Evolutionary conservation across 1,140 invertebrate species (phyloP), one percentile per base, ranked within the genome.

Genomic region (Chlorops oryzae): DNA sequence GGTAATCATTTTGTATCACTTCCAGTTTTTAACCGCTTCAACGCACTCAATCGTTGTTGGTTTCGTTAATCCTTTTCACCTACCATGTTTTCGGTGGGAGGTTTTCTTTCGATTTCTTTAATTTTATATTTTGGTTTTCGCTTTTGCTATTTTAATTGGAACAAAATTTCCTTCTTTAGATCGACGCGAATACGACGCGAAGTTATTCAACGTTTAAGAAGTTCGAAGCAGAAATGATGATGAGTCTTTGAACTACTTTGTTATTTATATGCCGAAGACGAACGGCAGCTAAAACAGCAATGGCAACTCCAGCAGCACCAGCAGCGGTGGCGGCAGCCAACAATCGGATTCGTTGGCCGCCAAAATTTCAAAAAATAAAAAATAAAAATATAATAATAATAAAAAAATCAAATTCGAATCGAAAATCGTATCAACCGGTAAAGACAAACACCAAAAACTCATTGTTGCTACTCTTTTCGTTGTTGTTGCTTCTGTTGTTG

Each of bases 151-250:
- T 35, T 35, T 22, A 47, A 21, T 23, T n/a, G n/a, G n/a, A n/a
- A n/a, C n/a, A n/a, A n/a, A n/a, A n/a, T n/a, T n/a, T n/a, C n/a
- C n/a, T n/a, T n/a, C n/a, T n/a, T n/a, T n/a, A n/a, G n/a, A n/a
- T n/a, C n/a, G n/a, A n/a, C n/a, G n/a, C n/a, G n/a, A n/a, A n/a
- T n/a, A n/a, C n/a, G n/a, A n/a, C 46, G 54, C 62, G 62, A 64
- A 59, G 62, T 65, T 65, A 65, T 64, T 62, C n/a, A 38, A 60
- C 61, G 59, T 61, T 64, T 57, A 66, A 67, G 64, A 67, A 66
- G 64, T 67, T 67, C 64, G 67, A 66, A 67, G 64, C 64, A 67
- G 64, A 66, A 67, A 67, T 67, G 64, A 67, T 67, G 64, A 67
- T 67, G 64, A 67, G 62, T 54, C 64, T 58, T 55, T 50, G 56